phyloP scores from a whole-genome alignment of 1,140 invertebrate genomes.

The Manduca sexta region DNA sequence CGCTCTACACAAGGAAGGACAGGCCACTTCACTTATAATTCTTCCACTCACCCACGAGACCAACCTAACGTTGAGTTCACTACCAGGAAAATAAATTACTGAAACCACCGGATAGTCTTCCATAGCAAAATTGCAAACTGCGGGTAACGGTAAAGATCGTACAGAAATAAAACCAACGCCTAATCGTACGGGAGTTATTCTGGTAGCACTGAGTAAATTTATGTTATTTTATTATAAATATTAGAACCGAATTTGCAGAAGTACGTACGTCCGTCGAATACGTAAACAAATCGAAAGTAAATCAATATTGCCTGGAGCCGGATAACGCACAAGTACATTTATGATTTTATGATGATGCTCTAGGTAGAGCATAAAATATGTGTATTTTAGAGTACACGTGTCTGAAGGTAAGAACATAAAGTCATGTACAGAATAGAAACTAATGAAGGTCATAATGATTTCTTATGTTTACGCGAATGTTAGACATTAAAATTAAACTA shows the following conservation, averaged over 20 bases:
- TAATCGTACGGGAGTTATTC: slow-evolving; percentile 25
- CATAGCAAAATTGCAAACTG: slow-evolving; percentile 9
- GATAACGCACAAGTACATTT: slow-evolving; percentile 37
- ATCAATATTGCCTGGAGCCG: slow-evolving; percentile 51
- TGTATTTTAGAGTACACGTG: slow-evolving; percentile 41
- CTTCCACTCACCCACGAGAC: no score
- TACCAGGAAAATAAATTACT: slow-evolving; percentile 14
- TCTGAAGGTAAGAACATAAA: slow-evolving; percentile 2
- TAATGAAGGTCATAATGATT: no score
- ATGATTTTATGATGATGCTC: slow-evolving; percentile 64
- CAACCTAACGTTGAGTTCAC: slow-evolving; percentile 4
- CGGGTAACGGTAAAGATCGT: slow-evolving; percentile 11
- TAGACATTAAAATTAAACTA: no score
- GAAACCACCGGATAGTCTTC: slow-evolving; percentile 6
- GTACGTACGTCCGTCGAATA: slow-evolving; percentile 52
- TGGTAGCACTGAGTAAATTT: slow-evolving; percentile 26
- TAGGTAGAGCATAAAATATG: slow-evolving; percentile 36
- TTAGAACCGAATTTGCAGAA: slow-evolving; percentile 43
- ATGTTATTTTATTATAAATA: slow-evolving; percentile 38
- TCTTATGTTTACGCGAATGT: no score
- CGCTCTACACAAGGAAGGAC: no score
- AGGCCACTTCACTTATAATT: no score
- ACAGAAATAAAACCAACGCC: slow-evolving; percentile 20
- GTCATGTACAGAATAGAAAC: no score
- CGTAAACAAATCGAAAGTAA: slow-evolving; percentile 61